phyloP scores from a whole-genome alignment of 2,797 vertebrate species.

The Neomorphus geoffroyi region DNA sequence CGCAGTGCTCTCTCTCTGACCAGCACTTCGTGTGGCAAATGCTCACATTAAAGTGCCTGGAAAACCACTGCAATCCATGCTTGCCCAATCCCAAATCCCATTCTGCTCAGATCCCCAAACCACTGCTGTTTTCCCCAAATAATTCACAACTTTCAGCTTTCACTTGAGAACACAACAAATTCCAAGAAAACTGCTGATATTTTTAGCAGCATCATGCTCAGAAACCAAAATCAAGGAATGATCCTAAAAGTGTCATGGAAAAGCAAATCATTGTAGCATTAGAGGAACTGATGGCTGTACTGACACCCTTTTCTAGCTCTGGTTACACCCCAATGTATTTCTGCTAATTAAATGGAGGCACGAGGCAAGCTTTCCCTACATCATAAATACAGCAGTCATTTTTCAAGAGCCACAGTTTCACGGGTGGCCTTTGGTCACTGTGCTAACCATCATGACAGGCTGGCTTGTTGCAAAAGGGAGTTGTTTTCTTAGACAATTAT shows the following conservation, averaged over 20 bases:
- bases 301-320: neutral
- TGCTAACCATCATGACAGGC: neutral
- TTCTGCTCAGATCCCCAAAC: neutral
- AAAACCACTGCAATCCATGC: neutral
- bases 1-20: neutral
- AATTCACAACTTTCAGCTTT: neutral
- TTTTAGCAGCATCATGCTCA: neutral
- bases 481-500: constrained; percentile 27
- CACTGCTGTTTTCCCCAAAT: neutral
- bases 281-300: neutral
- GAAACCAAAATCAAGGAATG: neutral
- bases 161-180: neutral
- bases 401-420: constrained; percentile 9
- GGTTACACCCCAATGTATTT: neutral
- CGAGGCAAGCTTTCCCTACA: neutral
- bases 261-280: neutral
- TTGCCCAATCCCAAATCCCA: neutral
- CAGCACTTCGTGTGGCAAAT: neutral
- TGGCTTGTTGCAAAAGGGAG: constrained; percentile 4
- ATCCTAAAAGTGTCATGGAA: neutral
- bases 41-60: neutral
- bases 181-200: neutral
- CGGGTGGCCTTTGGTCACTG: neutral
- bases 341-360: neutral
- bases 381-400: neutral